Conservation (phyloP, 1,140 invertebrate species). For the Triops cancriformis region DNA sequence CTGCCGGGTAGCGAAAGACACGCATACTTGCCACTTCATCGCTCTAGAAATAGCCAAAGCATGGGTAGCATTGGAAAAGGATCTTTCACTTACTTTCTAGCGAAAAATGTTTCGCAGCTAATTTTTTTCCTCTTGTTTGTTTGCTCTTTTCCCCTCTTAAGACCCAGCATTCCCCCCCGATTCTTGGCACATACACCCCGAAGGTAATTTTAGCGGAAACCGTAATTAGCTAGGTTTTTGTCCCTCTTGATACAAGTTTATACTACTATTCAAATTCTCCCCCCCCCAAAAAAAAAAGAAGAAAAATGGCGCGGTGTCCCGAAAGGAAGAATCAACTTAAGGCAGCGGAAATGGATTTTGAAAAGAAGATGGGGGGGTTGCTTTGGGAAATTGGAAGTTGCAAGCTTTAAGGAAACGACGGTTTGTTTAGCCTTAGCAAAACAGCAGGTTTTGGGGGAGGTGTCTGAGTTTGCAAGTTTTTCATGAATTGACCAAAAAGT, state of each 20-base stretch:
- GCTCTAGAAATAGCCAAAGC: slow-evolving; percentile 13
- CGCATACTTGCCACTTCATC: slow-evolving; percentile 10
- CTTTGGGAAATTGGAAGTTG: background rate
- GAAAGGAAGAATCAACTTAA: too few relatives aligned
- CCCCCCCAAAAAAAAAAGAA: too few relatives aligned
- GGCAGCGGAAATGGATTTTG: background rate
- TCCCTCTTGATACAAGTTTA: background rate
- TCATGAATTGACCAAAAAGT: background rate
- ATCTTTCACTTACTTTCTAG: background rate
- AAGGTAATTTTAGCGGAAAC: background rate
- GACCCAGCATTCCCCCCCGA: background rate
- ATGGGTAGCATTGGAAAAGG: slow-evolving; percentile 5
- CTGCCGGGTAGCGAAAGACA: background rate
- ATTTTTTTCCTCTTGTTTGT: background rate
- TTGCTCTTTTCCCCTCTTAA: background rate
- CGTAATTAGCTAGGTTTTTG: background rate
- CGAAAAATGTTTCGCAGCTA: background rate
- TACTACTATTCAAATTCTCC: background rate
- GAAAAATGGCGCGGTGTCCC: too few relatives aligned
- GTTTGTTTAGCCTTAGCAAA: background rate
- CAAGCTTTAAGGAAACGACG: background rate
- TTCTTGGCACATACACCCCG: background rate
- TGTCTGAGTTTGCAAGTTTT: background rate
- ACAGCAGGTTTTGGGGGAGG: background rate
- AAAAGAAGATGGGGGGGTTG: background rate